phyloP scores from a whole-genome alignment of 1,140 invertebrate genomes.

The Ceratina japonica region DNA sequence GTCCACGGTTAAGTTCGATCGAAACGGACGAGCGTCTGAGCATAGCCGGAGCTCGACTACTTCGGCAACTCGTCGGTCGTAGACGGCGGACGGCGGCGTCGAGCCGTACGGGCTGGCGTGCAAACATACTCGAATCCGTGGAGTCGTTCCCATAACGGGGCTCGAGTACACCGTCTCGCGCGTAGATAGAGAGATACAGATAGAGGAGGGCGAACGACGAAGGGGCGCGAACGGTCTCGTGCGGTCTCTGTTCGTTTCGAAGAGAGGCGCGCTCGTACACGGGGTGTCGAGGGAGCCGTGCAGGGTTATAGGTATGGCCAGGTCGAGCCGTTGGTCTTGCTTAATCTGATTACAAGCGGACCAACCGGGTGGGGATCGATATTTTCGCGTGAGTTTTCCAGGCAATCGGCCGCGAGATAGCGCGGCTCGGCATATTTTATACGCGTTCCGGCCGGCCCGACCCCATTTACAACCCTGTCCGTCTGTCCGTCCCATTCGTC shows the following conservation, averaged over 20 bases:
- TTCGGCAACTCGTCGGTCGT: conserved; percentile 19
- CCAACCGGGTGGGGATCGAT: conserved; percentile 66
- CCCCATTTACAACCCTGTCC: conserved; percentile 60
- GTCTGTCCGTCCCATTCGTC: conserved; percentile 30
- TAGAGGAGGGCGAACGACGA: conserved; percentile 43
- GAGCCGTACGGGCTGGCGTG: conserved; percentile 18
- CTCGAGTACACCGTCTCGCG: conserved; percentile 32
- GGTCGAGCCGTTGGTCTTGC: conserved; percentile 65
- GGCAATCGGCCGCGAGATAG: conserved; percentile 74
- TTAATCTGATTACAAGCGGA: conserved; percentile 69
- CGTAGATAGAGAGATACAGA: conserved; percentile 44
- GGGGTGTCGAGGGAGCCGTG: conserved; percentile 45
- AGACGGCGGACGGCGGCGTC: conserved; percentile 25
- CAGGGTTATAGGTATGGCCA: conserved; percentile 61
- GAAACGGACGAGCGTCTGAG: background rate
- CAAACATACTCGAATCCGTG: conserved; percentile 36
- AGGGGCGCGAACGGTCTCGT: conserved; percentile 44
- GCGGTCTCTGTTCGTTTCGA: background rate
- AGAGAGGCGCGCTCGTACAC: conserved; percentile 26
- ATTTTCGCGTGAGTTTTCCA: conserved; percentile 77
- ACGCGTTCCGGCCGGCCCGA: conserved; percentile 57
- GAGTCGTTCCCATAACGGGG: conserved; percentile 50
- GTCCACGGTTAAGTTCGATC: background rate
- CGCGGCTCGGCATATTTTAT: conserved; percentile 74
- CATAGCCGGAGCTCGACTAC: background rate